A percentile compares a stretch with the other conserved stretches of the same genome.
Conservation (phyloP, 1,140 invertebrate genomes). For the Neodiprion lecontei region DNA sequence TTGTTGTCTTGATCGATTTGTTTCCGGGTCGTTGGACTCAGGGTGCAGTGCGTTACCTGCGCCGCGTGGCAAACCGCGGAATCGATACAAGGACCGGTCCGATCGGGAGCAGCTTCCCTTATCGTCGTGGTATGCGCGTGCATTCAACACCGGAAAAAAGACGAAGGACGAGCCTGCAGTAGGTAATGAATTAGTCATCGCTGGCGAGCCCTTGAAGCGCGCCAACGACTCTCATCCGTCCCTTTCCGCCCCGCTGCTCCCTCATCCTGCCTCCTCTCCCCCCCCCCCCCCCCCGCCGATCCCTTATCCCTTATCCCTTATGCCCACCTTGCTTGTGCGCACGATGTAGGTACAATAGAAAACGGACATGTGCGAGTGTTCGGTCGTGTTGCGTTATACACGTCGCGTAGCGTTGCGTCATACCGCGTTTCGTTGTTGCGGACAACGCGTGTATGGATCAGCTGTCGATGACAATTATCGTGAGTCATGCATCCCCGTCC, state of each 20-base stretch:
- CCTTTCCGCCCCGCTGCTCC: not conserved
- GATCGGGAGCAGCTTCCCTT: not conserved
- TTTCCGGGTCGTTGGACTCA: too few relatives aligned
- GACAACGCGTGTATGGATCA: not conserved
- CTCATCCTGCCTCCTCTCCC: not conserved
- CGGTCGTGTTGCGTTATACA: not conserved
- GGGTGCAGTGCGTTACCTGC: too few relatives aligned
- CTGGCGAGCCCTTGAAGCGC: not conserved
- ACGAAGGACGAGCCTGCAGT: not conserved
- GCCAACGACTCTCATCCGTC: constrained; percentile 1
- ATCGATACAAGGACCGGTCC: too few relatives aligned
- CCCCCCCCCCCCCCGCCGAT: not conserved
- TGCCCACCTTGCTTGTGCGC: too few relatives aligned
- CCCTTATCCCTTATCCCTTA: not conserved
- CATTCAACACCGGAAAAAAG: not conserved
- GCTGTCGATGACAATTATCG: constrained; percentile 7
- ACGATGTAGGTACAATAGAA: too few relatives aligned
- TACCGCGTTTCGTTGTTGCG: not conserved
- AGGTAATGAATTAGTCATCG: constrained; percentile 6
- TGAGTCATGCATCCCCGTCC: not conserved
- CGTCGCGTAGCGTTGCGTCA: not conserved
- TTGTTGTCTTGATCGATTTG: too few relatives aligned
- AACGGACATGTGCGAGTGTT: not conserved
- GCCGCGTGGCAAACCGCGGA: too few relatives aligned
- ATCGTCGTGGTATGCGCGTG: not conserved